Percentiles rank a stretch among this genome's conserved stretches.
Conservation (phyloP, 1,140 invertebrate species). For the Trichomalopsis sarcophagae region DNA sequence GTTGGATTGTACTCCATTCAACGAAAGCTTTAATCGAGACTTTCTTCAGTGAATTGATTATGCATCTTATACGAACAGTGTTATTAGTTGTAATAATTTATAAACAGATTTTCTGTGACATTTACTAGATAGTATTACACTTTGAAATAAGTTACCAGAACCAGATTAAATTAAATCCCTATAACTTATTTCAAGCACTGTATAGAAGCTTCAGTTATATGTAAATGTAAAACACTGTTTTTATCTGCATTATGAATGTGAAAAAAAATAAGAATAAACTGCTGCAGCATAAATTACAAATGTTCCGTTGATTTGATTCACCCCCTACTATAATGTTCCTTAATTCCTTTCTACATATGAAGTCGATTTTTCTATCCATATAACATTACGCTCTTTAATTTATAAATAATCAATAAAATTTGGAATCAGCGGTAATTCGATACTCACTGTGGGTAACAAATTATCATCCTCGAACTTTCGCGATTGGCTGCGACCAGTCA, state of each 20-base stretch:
- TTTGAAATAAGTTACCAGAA: neutral
- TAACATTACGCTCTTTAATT: no score
- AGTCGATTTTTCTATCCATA: no score
- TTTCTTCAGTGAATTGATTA: neutral
- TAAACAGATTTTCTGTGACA: conserved; percentile 6
- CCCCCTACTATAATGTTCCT: no score
- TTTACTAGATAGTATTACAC: conserved; percentile 20
- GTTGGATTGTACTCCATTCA: neutral
- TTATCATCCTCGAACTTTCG: no score
- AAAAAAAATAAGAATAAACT: neutral
- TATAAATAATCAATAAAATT: no score
- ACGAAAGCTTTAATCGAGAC: neutral
- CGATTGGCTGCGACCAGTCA: no score
- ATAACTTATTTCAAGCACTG: neutral
- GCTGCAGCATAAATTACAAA: neutral
- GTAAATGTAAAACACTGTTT: neutral
- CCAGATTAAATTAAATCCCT: neutral
- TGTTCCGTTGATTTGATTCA: neutral
- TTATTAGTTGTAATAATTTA: neutral
- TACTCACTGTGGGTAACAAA: no score
- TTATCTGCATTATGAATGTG: neutral
- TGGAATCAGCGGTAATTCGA: no score
- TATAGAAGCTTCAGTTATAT: neutral
- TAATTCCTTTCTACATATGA: no score
- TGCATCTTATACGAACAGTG: neutral